Conservation (phyloP, 2,797 vertebrate species). For the Alectoris magna region DNA sequence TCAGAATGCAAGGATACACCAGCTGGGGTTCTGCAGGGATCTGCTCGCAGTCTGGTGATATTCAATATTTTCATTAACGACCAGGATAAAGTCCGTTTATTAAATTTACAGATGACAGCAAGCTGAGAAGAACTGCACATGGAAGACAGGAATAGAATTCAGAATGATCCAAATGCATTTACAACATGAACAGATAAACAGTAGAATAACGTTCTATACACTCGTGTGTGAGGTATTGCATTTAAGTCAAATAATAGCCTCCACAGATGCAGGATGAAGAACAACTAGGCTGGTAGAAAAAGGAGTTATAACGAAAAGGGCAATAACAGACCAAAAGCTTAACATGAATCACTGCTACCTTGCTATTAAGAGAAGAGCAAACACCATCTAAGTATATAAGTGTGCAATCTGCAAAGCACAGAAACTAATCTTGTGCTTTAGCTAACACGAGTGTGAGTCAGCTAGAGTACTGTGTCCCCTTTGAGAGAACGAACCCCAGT, state of each 20-base stretch:
- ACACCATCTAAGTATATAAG: neutral
- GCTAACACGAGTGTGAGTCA: neutral
- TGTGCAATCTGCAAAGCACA: neutral
- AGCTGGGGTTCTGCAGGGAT: constrained; percentile 30
- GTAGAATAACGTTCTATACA: neutral
- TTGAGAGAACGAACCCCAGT: neutral
- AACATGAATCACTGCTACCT: neutral
- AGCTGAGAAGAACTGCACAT: neutral
- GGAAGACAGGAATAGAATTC: constrained; percentile 27
- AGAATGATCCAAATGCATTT: neutral
- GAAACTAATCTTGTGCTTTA: neutral
- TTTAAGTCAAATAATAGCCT: neutral
- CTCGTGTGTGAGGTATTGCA: neutral
- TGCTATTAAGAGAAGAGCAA: neutral
- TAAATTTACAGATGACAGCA: constrained; percentile 59
- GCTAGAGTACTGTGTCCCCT: neutral
- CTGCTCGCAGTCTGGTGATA: neutral
- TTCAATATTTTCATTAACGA: constrained; percentile 63
- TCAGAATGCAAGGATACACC: constrained; percentile 44
- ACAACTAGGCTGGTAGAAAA: neutral
- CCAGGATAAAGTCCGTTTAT: constrained; percentile 43
- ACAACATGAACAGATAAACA: neutral
- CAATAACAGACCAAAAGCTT: neutral
- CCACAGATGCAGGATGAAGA: neutral
- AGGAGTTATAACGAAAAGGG: neutral